phyloP scores from a whole-genome alignment of 2,113 vertebrate species.

The Meleagris gallopavo region DNA sequence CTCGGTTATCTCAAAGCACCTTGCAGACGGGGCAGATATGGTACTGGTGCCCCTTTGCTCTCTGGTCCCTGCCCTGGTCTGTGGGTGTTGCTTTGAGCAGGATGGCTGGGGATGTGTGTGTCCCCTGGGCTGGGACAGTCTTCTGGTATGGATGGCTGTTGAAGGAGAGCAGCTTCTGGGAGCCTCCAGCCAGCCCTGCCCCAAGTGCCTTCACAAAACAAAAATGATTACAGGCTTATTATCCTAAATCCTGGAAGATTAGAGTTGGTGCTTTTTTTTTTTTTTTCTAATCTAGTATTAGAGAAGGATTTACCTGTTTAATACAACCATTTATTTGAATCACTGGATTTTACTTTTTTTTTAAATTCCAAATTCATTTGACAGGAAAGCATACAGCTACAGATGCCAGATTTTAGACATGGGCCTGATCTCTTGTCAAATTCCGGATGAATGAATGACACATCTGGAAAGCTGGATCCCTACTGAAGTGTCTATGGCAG shows the following conservation, averaged over 20 bases:
- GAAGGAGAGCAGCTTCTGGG: neutral
- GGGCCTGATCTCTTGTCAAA: neutral
- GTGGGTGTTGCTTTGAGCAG: neutral
- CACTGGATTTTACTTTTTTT: neutral
- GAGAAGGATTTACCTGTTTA: conserved; percentile 52
- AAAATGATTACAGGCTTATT: conserved; percentile 43
- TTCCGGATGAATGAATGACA: neutral
- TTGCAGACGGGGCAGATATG: conserved; percentile 9
- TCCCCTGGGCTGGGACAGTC: neutral
- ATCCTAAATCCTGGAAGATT: conserved; percentile 34
- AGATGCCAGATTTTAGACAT: neutral
- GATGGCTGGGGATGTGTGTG: neutral
- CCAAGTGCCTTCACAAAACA: neutral
- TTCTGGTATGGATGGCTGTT: neutral
- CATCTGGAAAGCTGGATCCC: neutral
- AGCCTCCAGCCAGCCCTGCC: neutral
- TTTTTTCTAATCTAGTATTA: neutral
- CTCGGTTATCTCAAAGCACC: conserved; percentile 52
- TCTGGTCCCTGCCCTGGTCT: rapidly evolving
- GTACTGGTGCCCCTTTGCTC: neutral
- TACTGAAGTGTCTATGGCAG: neutral
- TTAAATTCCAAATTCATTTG: neutral
- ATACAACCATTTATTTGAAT: conserved; percentile 16
- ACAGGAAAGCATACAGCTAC: neutral
- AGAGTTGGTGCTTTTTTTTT: neutral